Base-by-base conservation (phyloP, 23 tunicate genomes). In the Diplosoma virens region DNA sequence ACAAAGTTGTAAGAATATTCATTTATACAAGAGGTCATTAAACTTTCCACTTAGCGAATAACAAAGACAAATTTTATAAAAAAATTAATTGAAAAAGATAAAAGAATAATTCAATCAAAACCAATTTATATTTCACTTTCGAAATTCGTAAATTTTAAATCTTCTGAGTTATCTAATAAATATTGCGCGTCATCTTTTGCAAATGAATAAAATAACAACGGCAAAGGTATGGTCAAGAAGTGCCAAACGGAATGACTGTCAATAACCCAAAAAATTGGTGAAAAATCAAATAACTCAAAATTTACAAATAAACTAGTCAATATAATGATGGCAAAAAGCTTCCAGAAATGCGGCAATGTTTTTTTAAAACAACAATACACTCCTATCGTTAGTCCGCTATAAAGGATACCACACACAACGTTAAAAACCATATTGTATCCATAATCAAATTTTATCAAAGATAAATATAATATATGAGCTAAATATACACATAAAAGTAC, bases 221-320 rank as follows among this genome's bases (percentile, higher is more conserved):
- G 90, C 30, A 90, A 23, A 9, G 83, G 75, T n/a, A 84, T 78
- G 11, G 97, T 90, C 6, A 67, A 66, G 28, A 84, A 52, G 58
- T 95, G 99, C 99, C 99, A 95, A 1, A 95, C 16, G 6, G 95
- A 95, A 77, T 95, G 99, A 30, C 92, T 95, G 73, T 95, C 99
- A 34, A 95, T 68, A 0, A 79, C 60, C 91, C 95, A 83, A 16
- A 56, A 67, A 17, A 73, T 3, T 33, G 99, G 99, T 21, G 95
- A 83, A 73, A 95, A 95, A 66, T 95, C 99, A 20, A 88, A 47
- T 0, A 95, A 16, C 59, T 95, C 99, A 45, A 95, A 61, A 3
- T 25, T 0, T 31, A 95, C 58, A 21, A 88, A 79, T 1, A 60
- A 6, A 18, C 37, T 22, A 2, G 92, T 67, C 46, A 55, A 37